A percentile compares a stretch with the other conserved stretches of the same genome.
Evolutionary conservation across 1,140 invertebrate genomes (phyloP).

Genomic region (Platorchestia sp.): DNA sequence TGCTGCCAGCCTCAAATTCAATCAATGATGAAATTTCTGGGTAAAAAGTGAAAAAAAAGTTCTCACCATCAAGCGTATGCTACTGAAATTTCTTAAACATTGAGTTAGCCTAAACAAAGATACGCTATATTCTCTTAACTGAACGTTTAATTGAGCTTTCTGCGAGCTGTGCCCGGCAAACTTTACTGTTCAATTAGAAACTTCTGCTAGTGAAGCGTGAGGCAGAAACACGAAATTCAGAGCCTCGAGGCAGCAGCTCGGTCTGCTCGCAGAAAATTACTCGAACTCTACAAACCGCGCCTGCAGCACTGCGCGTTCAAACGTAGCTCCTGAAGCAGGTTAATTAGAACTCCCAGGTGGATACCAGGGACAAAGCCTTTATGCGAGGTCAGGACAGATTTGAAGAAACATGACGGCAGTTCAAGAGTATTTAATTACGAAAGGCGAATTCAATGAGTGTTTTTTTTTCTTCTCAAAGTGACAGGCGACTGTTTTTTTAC

Average conservation of each 20-base stretch:
- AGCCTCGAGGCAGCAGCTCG: background rate
- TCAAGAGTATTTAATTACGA: background rate
- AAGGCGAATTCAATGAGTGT: too few species aligned
- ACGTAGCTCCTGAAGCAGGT: background rate
- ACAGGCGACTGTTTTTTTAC: background rate
- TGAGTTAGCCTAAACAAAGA: background rate
- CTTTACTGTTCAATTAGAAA: slow-evolving; percentile 47
- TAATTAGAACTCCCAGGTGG: background rate
- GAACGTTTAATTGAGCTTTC: slow-evolving; percentile 24
- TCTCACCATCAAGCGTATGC: background rate
- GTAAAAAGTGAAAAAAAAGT: background rate
- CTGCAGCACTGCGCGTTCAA: background rate
- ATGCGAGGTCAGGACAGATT: background rate
- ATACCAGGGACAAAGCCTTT: background rate
- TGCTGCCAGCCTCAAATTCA: too few species aligned
- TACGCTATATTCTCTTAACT: background rate
- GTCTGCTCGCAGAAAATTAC: background rate
- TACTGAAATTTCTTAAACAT: background rate
- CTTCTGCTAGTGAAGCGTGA: background rate
- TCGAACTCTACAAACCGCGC: background rate
- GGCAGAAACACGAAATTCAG: background rate
- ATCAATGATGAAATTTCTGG: background rate
- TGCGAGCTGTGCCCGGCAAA: background rate
- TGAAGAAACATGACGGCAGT: background rate
- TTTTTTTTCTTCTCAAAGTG: too few species aligned